phyloP scores from a whole-genome alignment of 23 tunicate genomes.

The Styela clava region DNA sequence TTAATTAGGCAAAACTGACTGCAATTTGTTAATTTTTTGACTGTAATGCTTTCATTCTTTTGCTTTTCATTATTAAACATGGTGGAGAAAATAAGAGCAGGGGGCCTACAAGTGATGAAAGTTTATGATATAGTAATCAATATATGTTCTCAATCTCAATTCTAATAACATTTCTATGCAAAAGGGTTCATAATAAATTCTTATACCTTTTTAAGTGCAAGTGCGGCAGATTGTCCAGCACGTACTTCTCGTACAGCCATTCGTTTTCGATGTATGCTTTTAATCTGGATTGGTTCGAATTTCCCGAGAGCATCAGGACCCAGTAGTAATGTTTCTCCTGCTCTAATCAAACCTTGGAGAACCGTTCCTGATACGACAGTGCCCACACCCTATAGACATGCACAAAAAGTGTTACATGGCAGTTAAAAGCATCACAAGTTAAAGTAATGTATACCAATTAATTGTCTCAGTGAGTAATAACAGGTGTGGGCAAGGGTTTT shows the following conservation, averaged over 20 bases:
- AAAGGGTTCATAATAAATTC: too few species aligned
- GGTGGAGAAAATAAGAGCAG: too few species aligned
- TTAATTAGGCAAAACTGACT: too few species aligned
- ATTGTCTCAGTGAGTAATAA: slow-evolving; percentile 30
- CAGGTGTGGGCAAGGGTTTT: too few species aligned
- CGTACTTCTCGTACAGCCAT: slow-evolving; percentile 71
- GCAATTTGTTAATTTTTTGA: too few species aligned
- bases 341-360: slow-evolving; percentile 52
- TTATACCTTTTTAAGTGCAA: slow-evolving; percentile 96
- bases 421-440: slow-evolving; percentile 1
- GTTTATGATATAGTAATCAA: too few species aligned
- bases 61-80: too few species aligned
- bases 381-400: slow-evolving; percentile 39
- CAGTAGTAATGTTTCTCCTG: slow-evolving; percentile 72
- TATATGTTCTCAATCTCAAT: too few species aligned
- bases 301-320: slow-evolving; percentile 95
- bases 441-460: neutral
- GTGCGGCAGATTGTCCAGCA: slow-evolving; percentile 97
- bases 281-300: slow-evolving; percentile 82
- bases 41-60: too few species aligned
- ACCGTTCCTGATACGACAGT: slow-evolving; percentile 95
- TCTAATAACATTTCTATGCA: too few species aligned
- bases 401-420: neutral
- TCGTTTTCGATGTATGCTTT: slow-evolving; percentile 89
- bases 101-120: too few species aligned